phyloP scores from a whole-genome alignment of 2,888 invertebrate genomes.

The Ganaspis brasiliensis region DNA sequence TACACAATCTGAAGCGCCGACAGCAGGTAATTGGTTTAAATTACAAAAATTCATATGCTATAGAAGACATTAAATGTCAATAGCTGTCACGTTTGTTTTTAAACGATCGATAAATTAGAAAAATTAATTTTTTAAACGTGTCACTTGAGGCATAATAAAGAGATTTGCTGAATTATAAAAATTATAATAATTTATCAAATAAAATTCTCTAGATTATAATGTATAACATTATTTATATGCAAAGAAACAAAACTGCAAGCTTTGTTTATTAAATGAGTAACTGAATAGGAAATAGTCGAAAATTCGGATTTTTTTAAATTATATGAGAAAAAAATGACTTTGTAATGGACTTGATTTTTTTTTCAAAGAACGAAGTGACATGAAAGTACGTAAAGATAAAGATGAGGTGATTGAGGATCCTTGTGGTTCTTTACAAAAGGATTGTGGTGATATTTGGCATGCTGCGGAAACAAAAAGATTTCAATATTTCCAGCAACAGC shows the following conservation, averaged over 20 bases:
- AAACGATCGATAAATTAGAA: not conserved
- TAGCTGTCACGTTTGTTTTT: not conserved
- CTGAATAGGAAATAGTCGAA: too few species aligned
- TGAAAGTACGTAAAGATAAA: not conserved
- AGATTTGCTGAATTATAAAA: not conserved
- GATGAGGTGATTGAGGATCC: slow-evolving; percentile 60
- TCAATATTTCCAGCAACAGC: slow-evolving; percentile 54
- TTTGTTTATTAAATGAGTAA: too few species aligned
- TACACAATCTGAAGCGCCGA: slow-evolving; percentile 70
- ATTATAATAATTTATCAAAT: too few species aligned
- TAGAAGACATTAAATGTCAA: not conserved
- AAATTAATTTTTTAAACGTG: not conserved
- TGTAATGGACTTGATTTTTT: too few species aligned
- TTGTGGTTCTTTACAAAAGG: slow-evolving; percentile 81
- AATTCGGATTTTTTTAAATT: too few species aligned
- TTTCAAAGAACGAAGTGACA: slow-evolving; percentile 5
- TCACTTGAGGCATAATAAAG: not conserved
- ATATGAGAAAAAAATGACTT: too few species aligned
- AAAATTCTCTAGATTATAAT: too few species aligned
- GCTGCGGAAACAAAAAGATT: slow-evolving; percentile 65
- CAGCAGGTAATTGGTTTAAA: slow-evolving; percentile 68
- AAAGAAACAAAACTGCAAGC: too few species aligned
- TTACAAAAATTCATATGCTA: not conserved
- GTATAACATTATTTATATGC: too few species aligned
- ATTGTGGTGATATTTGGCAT: slow-evolving; percentile 81